phyloP scores from a whole-genome alignment of 2,113 vertebrate species.

The Pantherophis guttatus region DNA sequence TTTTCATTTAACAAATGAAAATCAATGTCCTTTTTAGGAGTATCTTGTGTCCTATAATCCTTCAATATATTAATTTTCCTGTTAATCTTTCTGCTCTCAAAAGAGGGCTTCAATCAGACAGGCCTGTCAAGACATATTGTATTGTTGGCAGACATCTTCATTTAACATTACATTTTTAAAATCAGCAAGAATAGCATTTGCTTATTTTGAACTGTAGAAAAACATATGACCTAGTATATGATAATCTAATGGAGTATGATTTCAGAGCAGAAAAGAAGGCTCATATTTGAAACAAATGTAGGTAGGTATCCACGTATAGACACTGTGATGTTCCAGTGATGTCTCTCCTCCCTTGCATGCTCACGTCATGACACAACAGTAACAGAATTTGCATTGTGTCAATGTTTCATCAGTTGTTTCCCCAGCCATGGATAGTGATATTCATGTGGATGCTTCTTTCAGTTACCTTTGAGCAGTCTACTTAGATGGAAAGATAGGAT shows the following conservation, averaged over 20 bases:
- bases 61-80: slow-evolving; percentile 48
- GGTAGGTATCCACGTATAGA: neutral
- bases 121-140: slow-evolving; percentile 27
- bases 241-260: neutral
- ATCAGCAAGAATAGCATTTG: neutral
- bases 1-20: slow-evolving; percentile 56
- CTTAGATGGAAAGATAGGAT: neutral
- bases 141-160: neutral
- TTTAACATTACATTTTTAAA: slow-evolving; percentile 32
- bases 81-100: slow-evolving; percentile 21
- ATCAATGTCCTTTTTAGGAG: slow-evolving; percentile 41
- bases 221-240: neutral
- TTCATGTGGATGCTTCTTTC: neutral
- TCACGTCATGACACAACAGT: neutral
- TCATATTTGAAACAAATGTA: neutral
- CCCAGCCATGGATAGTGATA: neutral
- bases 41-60: slow-evolving; percentile 40
- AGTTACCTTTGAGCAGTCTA: neutral
- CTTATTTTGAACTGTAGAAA: neutral
- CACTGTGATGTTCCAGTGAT: neutral
- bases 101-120: slow-evolving; percentile 15
- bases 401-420: neutral
- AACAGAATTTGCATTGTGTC: neutral
- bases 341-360: neutral
- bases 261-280: neutral